Evolutionary conservation across 2,113 vertebrate species (phyloP), one percentile per base, ranked within the genome.

Genomic region (Acanthisitta chloris): DNA sequence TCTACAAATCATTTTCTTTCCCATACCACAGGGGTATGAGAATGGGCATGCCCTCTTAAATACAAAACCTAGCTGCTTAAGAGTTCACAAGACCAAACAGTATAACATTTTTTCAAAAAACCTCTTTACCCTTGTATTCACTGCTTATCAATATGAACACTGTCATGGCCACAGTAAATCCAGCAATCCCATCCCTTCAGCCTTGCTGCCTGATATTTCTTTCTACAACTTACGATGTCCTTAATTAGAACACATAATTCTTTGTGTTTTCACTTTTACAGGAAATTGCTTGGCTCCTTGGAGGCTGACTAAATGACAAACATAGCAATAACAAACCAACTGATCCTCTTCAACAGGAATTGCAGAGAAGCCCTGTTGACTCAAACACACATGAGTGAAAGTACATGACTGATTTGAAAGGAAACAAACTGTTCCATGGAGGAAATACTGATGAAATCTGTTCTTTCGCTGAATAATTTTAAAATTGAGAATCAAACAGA

Each of bases 241-340:
- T 86, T 93, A 96, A 95, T 81, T 82, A 92, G 58, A 91, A 67
- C 51, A 57, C 55, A 73, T 66, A 76, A 94, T 91, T 91, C 82
- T 82, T 83, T 48, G 64, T 80, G 36, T 86, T 94, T 95, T 95
- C 48, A 84, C 69, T 94, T 74, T 83, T 74, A 90, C 93, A 93
- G 85, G 87, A 96, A 96, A 88, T 86, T 88, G 48, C 79, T 71
- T 52, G 61, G 52, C 76, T 93, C 85, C 76, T 86, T 61, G 12
- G 42, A 89, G 72, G 31, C 43, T 88, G 86, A 84, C 85, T 81
- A 77, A 90, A 88, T 59, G 88, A 90, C 67, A 84, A 91, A 54
- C 40, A 46, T 34, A 85, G 34, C 72, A 92, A 96, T 89, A 96
- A 94, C 73, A 96, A 92, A 91, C 43, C n/a, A 61, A 71, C 52